phyloP scores from a whole-genome alignment of 1,140 invertebrate species.

The Platorchestia sp. region DNA sequence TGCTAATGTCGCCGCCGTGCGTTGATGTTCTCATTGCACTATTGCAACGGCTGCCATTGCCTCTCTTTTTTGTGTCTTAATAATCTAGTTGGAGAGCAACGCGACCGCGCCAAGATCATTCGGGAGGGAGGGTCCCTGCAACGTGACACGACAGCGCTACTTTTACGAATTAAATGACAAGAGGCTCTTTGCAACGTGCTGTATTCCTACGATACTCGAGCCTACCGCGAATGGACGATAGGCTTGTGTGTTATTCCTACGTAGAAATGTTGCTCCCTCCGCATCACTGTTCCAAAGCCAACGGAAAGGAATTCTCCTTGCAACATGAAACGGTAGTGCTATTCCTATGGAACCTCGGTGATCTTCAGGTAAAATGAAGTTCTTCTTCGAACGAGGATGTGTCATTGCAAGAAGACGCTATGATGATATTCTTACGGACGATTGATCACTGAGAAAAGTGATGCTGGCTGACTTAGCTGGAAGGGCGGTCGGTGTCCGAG shows the following conservation, averaged over 20 bases:
- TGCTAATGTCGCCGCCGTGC: not conserved
- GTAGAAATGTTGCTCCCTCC: not conserved
- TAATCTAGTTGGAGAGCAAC: not conserved
- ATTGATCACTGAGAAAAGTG: not conserved
- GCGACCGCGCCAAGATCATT: not conserved
- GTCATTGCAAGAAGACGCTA: not conserved
- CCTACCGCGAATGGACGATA: not conserved
- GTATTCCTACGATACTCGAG: not conserved
- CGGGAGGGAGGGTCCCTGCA: not conserved
- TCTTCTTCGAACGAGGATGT: not conserved
- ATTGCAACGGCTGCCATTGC: not conserved
- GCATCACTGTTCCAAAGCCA: not conserved
- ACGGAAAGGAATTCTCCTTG: not conserved
- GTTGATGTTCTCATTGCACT: slow-evolving; percentile 19
- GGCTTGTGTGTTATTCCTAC: not conserved
- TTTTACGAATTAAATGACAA: slow-evolving; percentile 2
- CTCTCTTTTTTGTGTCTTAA: not conserved
- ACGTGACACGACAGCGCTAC: not conserved
- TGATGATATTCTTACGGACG: slow-evolving; percentile 1
- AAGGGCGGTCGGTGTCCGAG: slow-evolving; percentile 2
- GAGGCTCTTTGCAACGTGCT: not conserved
- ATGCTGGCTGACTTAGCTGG: not conserved
- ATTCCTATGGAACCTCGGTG: not conserved
- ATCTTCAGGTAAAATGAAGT: not conserved
- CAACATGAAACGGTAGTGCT: not conserved